A percentile compares a stretch with the other conserved stretches of the same genome.
Conservation (phyloP, 2,888 invertebrate genomes). For the Cybosia mesomella region DNA sequence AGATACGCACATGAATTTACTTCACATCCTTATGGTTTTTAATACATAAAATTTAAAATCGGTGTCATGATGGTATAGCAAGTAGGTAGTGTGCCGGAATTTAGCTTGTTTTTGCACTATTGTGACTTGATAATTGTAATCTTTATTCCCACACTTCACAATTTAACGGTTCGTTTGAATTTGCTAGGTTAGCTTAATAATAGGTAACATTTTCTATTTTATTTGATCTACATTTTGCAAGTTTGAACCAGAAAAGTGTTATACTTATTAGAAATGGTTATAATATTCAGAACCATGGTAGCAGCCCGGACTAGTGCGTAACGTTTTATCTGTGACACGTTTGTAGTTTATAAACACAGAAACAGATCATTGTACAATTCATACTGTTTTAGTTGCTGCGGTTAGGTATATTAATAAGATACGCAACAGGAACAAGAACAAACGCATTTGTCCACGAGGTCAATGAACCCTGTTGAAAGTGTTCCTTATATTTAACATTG, state of each 20-base stretch:
- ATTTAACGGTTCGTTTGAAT: conserved; percentile 18
- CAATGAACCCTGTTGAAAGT: neutral
- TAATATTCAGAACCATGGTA: neutral
- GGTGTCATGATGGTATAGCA: neutral
- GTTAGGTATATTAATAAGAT: conserved; percentile 10
- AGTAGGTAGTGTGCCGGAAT: neutral
- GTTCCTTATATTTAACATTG: neutral
- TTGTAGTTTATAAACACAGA: conserved; percentile 33
- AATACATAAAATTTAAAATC: neutral
- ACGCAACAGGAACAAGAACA: conserved; percentile 19
- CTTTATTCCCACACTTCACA: conserved; percentile 10
- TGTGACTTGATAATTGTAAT: conserved; percentile 8
- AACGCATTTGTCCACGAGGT: conserved; percentile 40
- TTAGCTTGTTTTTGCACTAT: conserved; percentile 11
- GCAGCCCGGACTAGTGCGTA: neutral
- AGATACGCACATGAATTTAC: neutral
- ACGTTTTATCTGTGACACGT: conserved; percentile 29
- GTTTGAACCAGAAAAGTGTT: conserved; percentile 2
- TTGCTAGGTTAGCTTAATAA: conserved; percentile 13
- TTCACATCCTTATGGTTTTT: neutral
- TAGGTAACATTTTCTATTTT: conserved; percentile 5
- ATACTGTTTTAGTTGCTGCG: conserved; percentile 6
- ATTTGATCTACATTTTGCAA: conserved; percentile 8
- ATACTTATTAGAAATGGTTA: neutral
- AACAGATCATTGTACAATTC: conserved; percentile 25